Percentiles rank a stretch among this genome's conserved stretches.
These are phyloP conservation scores for Caenorhabditis sp. DNA, from an alignment of 2,888 invertebrate species.

Conservation along the genomic window DNA sequence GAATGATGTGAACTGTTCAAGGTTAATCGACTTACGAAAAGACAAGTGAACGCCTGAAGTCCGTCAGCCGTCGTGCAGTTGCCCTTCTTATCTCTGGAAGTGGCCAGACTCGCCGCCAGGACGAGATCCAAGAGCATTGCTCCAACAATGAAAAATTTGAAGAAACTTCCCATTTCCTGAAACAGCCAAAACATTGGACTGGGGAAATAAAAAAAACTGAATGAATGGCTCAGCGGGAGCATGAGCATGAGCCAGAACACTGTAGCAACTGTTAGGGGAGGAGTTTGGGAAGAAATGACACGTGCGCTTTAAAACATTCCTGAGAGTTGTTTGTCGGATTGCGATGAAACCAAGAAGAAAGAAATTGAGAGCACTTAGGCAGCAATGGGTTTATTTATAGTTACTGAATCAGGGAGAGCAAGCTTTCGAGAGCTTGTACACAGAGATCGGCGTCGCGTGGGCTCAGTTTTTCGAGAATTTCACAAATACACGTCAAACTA, in stretches of 20 bases:
- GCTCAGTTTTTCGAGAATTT: conserved; percentile 90
- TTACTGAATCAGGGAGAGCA: conserved; percentile 83
- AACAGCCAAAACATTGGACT: neutral
- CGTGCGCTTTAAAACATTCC: too few relatives aligned
- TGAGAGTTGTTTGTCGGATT: too few relatives aligned
- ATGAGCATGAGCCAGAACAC: too few relatives aligned
- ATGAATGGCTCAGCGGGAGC: too few relatives aligned
- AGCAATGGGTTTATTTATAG: too few relatives aligned
- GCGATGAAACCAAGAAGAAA: too few relatives aligned
- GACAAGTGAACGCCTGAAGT: conserved; percentile 16
- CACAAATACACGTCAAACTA: conserved; percentile 86
- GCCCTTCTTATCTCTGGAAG: neutral
- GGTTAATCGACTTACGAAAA: conserved; percentile 6
- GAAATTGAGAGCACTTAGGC: too few relatives aligned
- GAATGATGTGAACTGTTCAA: too few relatives aligned
- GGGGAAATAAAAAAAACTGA: neutral
- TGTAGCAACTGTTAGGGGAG: too few relatives aligned
- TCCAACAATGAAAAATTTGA: neutral
- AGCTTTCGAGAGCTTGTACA: conserved; percentile 87
- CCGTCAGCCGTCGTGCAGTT: conserved; percentile 22
- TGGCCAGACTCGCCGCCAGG: conserved; percentile 30
- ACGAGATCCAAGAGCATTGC: neutral
- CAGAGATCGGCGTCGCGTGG: conserved; percentile 89
- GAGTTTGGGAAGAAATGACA: too few relatives aligned
- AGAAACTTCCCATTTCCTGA: conserved; percentile 2